These are phyloP conservation scores for Tenrec ecaudatus DNA, from an alignment of 2,113 vertebrate genomes.

Conservation along the genomic window DNA sequence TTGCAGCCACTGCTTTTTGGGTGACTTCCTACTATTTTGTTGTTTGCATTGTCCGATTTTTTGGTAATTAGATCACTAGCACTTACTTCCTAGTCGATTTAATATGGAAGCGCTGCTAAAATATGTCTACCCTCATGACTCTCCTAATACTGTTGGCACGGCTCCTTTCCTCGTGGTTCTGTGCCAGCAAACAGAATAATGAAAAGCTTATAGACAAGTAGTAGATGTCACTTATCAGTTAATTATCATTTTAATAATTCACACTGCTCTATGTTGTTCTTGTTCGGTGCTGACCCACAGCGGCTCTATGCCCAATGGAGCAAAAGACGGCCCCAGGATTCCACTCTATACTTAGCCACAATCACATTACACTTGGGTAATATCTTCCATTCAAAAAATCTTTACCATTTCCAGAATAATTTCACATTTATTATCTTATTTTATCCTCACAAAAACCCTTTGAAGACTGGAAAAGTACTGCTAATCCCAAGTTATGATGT, in stretches of 20 bases:
- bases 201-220: background rate
- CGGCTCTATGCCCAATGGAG: too few species aligned
- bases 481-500: background rate
- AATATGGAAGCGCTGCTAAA: background rate
- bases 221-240: background rate
- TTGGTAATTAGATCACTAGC: too few species aligned
- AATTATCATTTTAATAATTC: background rate
- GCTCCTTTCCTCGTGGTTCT: background rate
- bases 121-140: background rate
- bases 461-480: background rate
- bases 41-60: too few species aligned
- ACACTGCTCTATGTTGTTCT: background rate
- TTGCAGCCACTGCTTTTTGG: too few species aligned
- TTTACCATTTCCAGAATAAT: slow-evolving; percentile 16
- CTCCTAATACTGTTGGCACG: background rate
- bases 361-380: background rate
- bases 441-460: background rate
- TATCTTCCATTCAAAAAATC: background rate
- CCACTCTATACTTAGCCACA: background rate
- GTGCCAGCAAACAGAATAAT: background rate
- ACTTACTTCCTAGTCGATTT: background rate
- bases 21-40: too few species aligned
- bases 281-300: too few species aligned
- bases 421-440: slow-evolving; percentile 19
- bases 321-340: too few species aligned